A percentile compares a stretch with the other conserved stretches of the same genome.
phyloP scores from a whole-genome alignment of 2,113 vertebrate species.

The Bombycilla garrulus region DNA sequence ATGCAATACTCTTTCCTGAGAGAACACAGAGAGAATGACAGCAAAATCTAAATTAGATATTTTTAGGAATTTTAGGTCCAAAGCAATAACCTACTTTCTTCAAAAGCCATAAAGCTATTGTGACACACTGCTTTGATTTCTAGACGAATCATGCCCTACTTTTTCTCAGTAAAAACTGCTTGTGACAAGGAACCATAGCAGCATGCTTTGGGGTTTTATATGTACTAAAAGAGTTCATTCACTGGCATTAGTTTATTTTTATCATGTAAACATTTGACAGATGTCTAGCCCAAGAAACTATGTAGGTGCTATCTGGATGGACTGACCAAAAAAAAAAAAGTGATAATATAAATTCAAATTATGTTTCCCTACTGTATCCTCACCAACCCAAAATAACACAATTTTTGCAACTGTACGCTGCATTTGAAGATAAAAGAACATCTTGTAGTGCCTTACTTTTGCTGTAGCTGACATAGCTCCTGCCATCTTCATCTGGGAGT shows the following conservation, averaged over 20 bases:
- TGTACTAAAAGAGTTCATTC: neutral
- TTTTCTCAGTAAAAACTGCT: neutral
- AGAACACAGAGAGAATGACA: neutral
- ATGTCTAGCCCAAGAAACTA: neutral
- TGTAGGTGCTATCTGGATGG: neutral
- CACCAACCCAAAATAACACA: neutral
- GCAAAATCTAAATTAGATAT: neutral
- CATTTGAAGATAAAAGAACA: neutral
- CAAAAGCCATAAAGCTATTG: neutral
- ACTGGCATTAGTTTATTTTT: neutral
- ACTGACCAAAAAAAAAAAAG: neutral
- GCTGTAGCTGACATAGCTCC: slow-evolving; percentile 95
- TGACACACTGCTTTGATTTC: slow-evolving; percentile 25
- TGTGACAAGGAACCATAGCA: neutral
- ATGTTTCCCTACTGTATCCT: neutral
- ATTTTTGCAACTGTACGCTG: neutral
- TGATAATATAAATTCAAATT: neutral
- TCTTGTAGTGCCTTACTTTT: slow-evolving; percentile 78
- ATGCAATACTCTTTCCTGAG: neutral
- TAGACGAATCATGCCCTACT: neutral
- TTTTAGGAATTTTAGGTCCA: neutral
- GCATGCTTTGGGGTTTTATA: neutral
- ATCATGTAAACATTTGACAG: neutral
- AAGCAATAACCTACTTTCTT: slow-evolving; percentile 21
- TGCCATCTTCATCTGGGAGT: slow-evolving; percentile 99